Evolutionary conservation across 2,888 invertebrate genomes (phyloP).

Genomic region (Leptinotarsa tumamoca): DNA sequence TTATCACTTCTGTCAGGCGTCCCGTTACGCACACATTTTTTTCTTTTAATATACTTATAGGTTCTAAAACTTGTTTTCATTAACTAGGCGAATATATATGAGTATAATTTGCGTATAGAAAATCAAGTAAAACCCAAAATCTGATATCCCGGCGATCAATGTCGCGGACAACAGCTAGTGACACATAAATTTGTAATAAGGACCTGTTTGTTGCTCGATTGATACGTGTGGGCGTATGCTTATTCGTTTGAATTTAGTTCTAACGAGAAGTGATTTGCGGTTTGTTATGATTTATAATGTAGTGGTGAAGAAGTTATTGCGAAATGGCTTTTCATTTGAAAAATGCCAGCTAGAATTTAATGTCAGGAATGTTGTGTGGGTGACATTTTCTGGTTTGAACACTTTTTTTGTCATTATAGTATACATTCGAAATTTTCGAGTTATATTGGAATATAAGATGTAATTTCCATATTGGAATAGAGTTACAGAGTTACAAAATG

Average conservation of each 20-base stretch:
- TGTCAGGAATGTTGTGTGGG: neutral
- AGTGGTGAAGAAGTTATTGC: neutral
- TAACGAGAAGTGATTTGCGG: slow-evolving; percentile 7
- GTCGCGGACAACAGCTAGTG: neutral
- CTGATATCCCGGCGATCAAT: too few species aligned
- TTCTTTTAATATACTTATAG: too few species aligned
- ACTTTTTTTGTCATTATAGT: neutral
- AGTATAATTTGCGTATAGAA: neutral
- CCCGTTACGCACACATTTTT: too few species aligned
- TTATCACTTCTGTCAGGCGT: too few species aligned
- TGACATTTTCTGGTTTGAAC: neutral
- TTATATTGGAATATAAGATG: too few species aligned
- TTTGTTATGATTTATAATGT: slow-evolving; percentile 17
- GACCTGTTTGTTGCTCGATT: neutral
- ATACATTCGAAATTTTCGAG: too few species aligned
- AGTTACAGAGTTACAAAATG: too few species aligned
- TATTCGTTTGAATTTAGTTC: slow-evolving; percentile 3
- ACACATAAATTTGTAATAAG: slow-evolving; percentile 9
- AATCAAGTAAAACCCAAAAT: too few species aligned
- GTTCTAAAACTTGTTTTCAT: too few species aligned
- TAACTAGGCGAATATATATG: too few species aligned
- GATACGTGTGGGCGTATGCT: neutral
- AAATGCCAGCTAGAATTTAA: neutral
- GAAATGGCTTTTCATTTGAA: neutral
- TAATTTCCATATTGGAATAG: too few species aligned